phyloP scores from a whole-genome alignment of 2,888 invertebrate genomes.

The Shargacucullia verbasci region DNA sequence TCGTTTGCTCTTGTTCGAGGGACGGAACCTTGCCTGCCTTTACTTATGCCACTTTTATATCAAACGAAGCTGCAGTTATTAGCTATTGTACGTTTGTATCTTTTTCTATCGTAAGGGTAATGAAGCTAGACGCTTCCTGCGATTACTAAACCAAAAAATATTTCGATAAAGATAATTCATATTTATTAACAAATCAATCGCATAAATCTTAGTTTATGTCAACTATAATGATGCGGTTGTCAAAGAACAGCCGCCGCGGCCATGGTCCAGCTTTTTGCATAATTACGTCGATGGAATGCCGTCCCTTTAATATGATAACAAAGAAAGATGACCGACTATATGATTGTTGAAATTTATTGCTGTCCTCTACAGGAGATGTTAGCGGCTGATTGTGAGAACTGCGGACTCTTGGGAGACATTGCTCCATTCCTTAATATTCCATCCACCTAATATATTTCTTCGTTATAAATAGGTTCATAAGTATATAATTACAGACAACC shows the following conservation, averaged over 20 bases:
- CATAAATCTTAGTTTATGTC: constrained; percentile 86
- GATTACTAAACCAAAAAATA: constrained; percentile 39
- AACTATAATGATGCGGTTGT: constrained; percentile 85
- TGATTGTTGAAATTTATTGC: constrained; percentile 60
- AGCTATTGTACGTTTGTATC: constrained; percentile 15
- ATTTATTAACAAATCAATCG: constrained; percentile 83
- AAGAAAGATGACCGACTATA: constrained; percentile 85
- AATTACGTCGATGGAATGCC: constrained; percentile 86
- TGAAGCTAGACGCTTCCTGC: constrained; percentile 4
- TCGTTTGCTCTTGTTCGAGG: constrained; percentile 70
- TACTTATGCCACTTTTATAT: constrained; percentile 38
- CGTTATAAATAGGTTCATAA: constrained; percentile 14
- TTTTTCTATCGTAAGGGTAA: constrained; percentile 7
- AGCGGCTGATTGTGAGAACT: constrained; percentile 74
- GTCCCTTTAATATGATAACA: constrained; percentile 86
- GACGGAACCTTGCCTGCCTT: constrained; percentile 43
- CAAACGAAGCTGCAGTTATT: constrained; percentile 44
- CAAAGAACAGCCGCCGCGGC: constrained; percentile 85
- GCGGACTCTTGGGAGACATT: constrained; percentile 42
- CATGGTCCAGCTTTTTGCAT: constrained; percentile 87
- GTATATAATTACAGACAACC: constrained; percentile 13
- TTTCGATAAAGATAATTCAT: constrained; percentile 72
- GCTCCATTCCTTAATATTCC: constrained; percentile 42
- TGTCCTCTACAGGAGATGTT: constrained; percentile 76
- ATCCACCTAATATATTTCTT: constrained; percentile 16